These are phyloP conservation scores for Trissolcus japonicus DNA, from an alignment of 2,888 invertebrate genomes.

Conservation along the genomic window DNA sequence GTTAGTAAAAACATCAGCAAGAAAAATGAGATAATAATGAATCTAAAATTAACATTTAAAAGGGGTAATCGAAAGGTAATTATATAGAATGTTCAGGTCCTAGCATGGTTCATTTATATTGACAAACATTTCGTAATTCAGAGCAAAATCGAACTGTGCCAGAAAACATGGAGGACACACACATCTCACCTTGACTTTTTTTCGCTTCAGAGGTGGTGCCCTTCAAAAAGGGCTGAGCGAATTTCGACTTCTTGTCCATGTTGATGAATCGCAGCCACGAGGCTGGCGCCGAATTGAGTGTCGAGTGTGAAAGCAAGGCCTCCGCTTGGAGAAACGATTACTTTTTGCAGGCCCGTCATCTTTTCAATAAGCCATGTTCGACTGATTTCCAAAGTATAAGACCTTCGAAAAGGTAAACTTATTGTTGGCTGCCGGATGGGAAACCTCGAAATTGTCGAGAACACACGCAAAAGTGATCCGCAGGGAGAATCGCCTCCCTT, in stretches of 20 bases:
- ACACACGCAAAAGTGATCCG: slow-evolving; percentile 75
- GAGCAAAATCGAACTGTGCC: slow-evolving; percentile 3
- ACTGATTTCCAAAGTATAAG: slow-evolving; percentile 71
- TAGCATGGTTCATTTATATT: background rate
- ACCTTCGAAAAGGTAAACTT: slow-evolving; percentile 63
- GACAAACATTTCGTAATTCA: slow-evolving; percentile 13
- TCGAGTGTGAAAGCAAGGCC: slow-evolving; percentile 77
- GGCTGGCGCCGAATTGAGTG: slow-evolving; percentile 76
- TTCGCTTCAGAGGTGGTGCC: slow-evolving; percentile 85
- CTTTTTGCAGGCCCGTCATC: slow-evolving; percentile 85
- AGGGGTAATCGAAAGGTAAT: background rate
- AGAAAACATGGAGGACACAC: slow-evolving; percentile 26
- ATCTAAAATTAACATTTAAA: background rate
- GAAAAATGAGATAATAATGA: background rate
- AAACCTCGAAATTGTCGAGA: slow-evolving; percentile 15
- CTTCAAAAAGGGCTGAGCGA: slow-evolving; percentile 84
- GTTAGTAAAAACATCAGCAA: background rate
- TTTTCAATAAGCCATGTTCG: slow-evolving; percentile 88
- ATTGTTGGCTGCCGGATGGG: slow-evolving; percentile 32
- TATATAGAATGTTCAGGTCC: background rate
- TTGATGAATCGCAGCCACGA: slow-evolving; percentile 70
- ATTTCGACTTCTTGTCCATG: slow-evolving; percentile 88
- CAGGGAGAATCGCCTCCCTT: slow-evolving; percentile 82
- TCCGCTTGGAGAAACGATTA: slow-evolving; percentile 85
- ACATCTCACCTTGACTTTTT: slow-evolving; percentile 82